phyloP scores from a whole-genome alignment of 2,113 vertebrate species.

The Saguinus midas region DNA sequence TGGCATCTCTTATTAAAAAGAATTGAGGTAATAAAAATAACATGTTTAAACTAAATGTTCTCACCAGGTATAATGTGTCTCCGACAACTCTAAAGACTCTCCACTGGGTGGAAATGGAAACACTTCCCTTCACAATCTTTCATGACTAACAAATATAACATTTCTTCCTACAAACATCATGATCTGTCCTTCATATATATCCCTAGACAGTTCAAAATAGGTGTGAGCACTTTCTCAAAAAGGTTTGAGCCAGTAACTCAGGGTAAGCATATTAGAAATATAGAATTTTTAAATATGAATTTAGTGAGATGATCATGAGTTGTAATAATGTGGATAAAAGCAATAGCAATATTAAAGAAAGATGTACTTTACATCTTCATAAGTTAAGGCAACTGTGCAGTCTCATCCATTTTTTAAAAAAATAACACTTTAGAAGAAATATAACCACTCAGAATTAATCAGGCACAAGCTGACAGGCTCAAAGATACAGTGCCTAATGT shows the following conservation, averaged over 20 bases:
- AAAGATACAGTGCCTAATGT: neutral
- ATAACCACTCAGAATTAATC: neutral
- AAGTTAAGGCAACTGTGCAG: neutral
- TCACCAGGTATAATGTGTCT: neutral
- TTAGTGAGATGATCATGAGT: neutral
- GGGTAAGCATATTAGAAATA: neutral
- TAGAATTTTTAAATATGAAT: neutral
- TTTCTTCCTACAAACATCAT: neutral
- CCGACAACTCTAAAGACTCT: neutral
- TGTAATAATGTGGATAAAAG: neutral
- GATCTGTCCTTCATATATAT: neutral
- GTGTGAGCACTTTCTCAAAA: neutral
- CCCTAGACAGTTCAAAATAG: neutral
- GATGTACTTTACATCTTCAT: neutral
- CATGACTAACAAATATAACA: neutral
- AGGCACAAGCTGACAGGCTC: neutral
- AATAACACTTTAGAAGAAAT: neutral
- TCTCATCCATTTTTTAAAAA: neutral
- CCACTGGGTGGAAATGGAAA: too few species aligned
- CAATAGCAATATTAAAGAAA: neutral
- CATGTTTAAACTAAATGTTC: neutral
- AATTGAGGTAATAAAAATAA: neutral
- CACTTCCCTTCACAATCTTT: neutral
- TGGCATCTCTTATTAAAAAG: neutral
- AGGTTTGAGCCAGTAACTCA: neutral